Evolutionary conservation across 2,113 vertebrate species (phyloP), one percentile per base, ranked within the genome.

Genomic region (Sinocyclocheilus rhinocerous): DNA sequence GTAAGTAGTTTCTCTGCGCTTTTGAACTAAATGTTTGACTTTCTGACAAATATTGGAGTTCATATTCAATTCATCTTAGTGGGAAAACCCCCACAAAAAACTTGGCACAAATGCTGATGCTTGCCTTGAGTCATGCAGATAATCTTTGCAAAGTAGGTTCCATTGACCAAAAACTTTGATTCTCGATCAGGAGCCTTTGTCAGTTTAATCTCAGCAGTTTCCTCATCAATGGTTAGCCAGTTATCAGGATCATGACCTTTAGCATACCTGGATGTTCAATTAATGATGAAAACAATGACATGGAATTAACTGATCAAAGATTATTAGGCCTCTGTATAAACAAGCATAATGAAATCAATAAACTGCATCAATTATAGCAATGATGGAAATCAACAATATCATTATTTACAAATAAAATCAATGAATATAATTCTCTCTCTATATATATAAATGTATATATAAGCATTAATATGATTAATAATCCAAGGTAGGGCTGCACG

Each of bases 171-270:
- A 50, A 95, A 95, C n/a, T 92, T 85, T 61, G 96, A 97, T 76
- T 97, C 96, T 89, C 93, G 90, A 87, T 95, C 92, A 87, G 97
- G 94, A 69, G 88, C 89, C 90, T 95, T 97, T 87, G 90, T 96
- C 89, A 99, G 92, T 86, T 90, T 96, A 80, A 99, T 96, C 90
- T 96, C 95, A 61, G 96, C 97, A 85, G 96, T 97, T 81, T 95
- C 93, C 83, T 93, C 93, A 88, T 98, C 95, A 72, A 98, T 93
- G 84, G 92, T 94, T 87, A 98, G 91, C 96, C 96, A 97, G 90
- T 93, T 97, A 83, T 91, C 96, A 88, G 96, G 95, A 89, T 98
- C 97, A 85, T 91, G 93, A 88, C 95, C 96, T 92, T 97, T 96
- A 20, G 92, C 92, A 86, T 98, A 99, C 83, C 98, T 99, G 39